Conservation (phyloP, 2,797 vertebrate genomes). For the Hozukius guyotensis region DNA sequence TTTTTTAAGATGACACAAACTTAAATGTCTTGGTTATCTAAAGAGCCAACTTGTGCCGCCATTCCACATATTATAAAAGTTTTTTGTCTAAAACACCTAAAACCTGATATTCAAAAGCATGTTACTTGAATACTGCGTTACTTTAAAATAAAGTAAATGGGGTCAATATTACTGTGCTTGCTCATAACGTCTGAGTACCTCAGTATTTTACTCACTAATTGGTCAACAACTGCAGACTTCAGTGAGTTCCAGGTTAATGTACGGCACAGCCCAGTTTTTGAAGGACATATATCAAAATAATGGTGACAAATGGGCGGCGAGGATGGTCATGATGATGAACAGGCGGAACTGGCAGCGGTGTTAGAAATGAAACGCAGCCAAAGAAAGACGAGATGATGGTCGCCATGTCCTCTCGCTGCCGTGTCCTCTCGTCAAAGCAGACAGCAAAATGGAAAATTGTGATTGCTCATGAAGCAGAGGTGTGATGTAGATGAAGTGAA, state of each 20-base stretch:
- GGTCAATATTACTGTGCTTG: not conserved
- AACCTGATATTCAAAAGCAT: not conserved
- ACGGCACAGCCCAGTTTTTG: not conserved
- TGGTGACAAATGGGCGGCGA: not conserved
- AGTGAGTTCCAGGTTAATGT: not conserved
- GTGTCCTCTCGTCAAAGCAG: slow-evolving; percentile 7
- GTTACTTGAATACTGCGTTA: not conserved
- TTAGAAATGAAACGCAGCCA: slow-evolving; percentile 13
- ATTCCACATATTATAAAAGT: not conserved
- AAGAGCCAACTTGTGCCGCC: not conserved
- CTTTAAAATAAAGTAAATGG: not conserved
- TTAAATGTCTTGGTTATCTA: not conserved
- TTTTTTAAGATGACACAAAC: not conserved
- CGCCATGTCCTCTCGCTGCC: not conserved
- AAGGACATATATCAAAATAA: slow-evolving; percentile 3
- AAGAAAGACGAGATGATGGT: slow-evolving; percentile 11
- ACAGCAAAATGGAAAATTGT: slow-evolving; percentile 4
- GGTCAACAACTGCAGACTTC: not conserved
- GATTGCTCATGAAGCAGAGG: slow-evolving; percentile 41
- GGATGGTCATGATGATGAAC: not conserved
- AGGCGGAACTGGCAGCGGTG: not conserved
- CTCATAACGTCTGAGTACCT: not conserved
- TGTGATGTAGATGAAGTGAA: slow-evolving; percentile 40
- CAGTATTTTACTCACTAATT: not conserved
- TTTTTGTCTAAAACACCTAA: not conserved